phyloP scores from a whole-genome alignment of 30 jellyfish, hydroid and myxozoan genomes.

The Aurelia sp. region DNA sequence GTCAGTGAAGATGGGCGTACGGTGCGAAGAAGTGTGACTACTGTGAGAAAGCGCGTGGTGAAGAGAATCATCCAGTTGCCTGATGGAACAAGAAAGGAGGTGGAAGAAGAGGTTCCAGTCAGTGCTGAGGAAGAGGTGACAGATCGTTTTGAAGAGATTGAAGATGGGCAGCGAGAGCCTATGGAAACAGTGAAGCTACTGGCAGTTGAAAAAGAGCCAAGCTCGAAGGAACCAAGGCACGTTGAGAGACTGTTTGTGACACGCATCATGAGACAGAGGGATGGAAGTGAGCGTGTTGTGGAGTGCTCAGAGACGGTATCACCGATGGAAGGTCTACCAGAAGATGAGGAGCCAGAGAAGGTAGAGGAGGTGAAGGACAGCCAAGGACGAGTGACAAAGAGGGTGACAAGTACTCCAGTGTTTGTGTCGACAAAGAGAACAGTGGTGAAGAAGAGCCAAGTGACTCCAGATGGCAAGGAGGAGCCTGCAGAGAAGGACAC shows the following conservation, averaged over 20 bases:
- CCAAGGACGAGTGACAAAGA: slow-evolving; percentile 61
- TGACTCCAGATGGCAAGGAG: slow-evolving; percentile 85
- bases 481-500: slow-evolving; percentile 71
- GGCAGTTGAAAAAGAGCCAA: background rate
- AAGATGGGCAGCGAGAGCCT: slow-evolving; percentile 15
- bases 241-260: slow-evolving; percentile 81
- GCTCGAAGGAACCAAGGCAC: slow-evolving; percentile 65
- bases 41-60: slow-evolving; percentile 79
- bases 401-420: slow-evolving; percentile 72
- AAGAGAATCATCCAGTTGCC: slow-evolving; percentile 82
- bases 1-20: slow-evolving; percentile 63
- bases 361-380: slow-evolving; percentile 64
- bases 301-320: slow-evolving; percentile 83
- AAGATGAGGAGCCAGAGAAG: slow-evolving; percentile 77
- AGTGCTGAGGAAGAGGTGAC: slow-evolving; percentile 42
- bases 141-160: slow-evolving; percentile 11
- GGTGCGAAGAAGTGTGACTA: slow-evolving; percentile 53
- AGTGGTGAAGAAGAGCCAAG: slow-evolving; percentile 57
- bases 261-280: slow-evolving; percentile 78
- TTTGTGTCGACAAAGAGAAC: slow-evolving; percentile 68
- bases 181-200: background rate
- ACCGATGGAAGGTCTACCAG: slow-evolving; percentile 72
- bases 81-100: slow-evolving; percentile 81
- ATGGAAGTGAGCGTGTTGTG: slow-evolving; percentile 78
- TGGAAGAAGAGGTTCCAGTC: slow-evolving; percentile 87